A percentile compares a stretch with the other conserved stretches of the same genome.
Evolutionary conservation across 2,888 invertebrate genomes (phyloP).

Genomic region (Sericinus montela): DNA sequence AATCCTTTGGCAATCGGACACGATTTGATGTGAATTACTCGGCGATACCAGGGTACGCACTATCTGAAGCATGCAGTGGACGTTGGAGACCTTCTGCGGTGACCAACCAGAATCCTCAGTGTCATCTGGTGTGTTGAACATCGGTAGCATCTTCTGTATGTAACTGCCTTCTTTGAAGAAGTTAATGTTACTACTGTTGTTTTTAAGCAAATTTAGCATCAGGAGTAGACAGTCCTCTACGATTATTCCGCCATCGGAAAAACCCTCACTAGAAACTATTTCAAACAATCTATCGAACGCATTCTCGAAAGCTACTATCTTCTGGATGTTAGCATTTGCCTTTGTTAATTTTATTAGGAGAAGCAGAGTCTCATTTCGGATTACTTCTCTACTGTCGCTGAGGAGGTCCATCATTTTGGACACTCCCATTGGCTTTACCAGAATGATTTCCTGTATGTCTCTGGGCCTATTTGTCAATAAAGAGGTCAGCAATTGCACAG

Average conservation of each 20-base stretch:
- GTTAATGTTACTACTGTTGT: slow-evolving; percentile 98
- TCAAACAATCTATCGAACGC: slow-evolving; percentile 97
- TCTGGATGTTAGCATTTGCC: slow-evolving; percentile 97
- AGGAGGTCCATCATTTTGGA: slow-evolving; percentile 98
- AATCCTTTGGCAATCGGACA: slow-evolving; percentile 90
- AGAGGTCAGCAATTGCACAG: slow-evolving; percentile 93
- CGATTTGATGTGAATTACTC: slow-evolving; percentile 92
- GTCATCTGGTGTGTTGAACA: slow-evolving; percentile 89
- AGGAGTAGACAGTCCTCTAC: slow-evolving; percentile 98
- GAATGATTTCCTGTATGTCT: slow-evolving; percentile 91
- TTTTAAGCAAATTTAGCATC: slow-evolving; percentile 94
- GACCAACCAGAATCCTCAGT: slow-evolving; percentile 90
- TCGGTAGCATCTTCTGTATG: slow-evolving; percentile 92
- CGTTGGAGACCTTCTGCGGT: slow-evolving; percentile 95
- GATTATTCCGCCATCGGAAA: slow-evolving; percentile 96
- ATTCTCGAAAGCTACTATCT: slow-evolving; percentile 99
- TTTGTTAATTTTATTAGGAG: slow-evolving; percentile 94
- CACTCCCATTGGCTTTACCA: slow-evolving; percentile 97
- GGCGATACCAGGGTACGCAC: slow-evolving; percentile 96
- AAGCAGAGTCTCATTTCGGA: slow-evolving; percentile 95
- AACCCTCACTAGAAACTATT: slow-evolving; percentile 94
- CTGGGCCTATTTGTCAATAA: slow-evolving; percentile 91
- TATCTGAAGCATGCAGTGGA: slow-evolving; percentile 94
- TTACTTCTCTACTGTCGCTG: slow-evolving; percentile 95
- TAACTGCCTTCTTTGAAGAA: slow-evolving; percentile 99